These are phyloP conservation scores for Drosophila persimilis DNA, from an alignment of 1,140 invertebrate species.

Conservation along the genomic window DNA sequence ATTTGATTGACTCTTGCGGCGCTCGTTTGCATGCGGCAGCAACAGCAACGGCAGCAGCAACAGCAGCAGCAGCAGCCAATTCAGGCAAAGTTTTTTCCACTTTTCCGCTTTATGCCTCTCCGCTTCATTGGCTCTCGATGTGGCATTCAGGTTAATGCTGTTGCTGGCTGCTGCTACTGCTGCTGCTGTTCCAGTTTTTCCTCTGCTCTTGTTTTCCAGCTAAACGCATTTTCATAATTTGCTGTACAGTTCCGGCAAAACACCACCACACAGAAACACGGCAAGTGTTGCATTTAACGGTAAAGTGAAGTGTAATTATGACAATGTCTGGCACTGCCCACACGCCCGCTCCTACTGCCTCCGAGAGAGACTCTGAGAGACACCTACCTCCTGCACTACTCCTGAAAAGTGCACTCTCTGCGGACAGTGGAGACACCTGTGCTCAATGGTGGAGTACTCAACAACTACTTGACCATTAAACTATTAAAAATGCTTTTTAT, in stretches of 20 bases:
- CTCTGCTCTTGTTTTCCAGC: conserved; percentile 47
- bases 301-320: conserved; percentile 61
- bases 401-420: background rate
- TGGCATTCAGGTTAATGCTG: conserved; percentile 76
- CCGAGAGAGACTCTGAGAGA: too few species aligned
- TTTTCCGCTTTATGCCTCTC: conserved; percentile 17
- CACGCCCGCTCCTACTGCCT: background rate
- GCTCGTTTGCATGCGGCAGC: conserved; percentile 63
- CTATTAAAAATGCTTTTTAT: conserved; percentile 74
- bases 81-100: conserved; percentile 27
- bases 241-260: conserved; percentile 70
- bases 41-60: background rate
- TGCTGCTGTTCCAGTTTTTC: conserved; percentile 71
- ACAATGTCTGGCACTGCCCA: conserved; percentile 55
- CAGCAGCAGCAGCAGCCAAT: conserved; percentile 27
- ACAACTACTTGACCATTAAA: conserved; percentile 45
- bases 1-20: conserved; percentile 78
- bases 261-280: conserved; percentile 4
- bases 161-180: conserved; percentile 44
- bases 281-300: conserved; percentile 77
- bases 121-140: conserved; percentile 60
- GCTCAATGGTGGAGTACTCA: conserved; percentile 7
- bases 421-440: conserved; percentile 1
- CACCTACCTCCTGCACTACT: background rate
- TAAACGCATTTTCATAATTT: conserved; percentile 80